Base-by-base conservation (phyloP, 2,888 invertebrate species). In the Ochropleura leucogaster region DNA sequence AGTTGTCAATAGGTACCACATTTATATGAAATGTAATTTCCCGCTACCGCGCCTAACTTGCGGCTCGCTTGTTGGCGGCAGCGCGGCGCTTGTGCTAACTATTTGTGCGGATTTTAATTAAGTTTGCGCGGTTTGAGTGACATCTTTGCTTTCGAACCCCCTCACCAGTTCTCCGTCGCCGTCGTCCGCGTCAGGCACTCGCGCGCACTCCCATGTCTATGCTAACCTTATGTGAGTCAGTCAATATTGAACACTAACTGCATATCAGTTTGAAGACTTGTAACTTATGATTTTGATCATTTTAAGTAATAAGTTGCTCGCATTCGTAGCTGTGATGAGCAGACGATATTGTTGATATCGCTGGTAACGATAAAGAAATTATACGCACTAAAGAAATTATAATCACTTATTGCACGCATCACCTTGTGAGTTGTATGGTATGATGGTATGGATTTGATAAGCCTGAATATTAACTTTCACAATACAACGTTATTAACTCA, bases 91-190 rank as follows among this genome's bases (percentile, higher is more conserved):
- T 57, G 76, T 72, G 73, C 78, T 80, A 81, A 82, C 85, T 86
- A 83, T 87, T 86, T 83, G 81, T 83, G 85, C 72, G 84, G 87
- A 86, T 90, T 91, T 90, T 90, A 91, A 91, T 90, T 87, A 90
- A 89, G 90, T 90, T 89, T 82, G 84, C 77, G 85, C 66, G 77
- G 85, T 83, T 79, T 82, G 89, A 87, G 86, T 81, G 89, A 88
- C 85, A 66, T 44, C 69, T 20, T 40, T 53, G 60, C 1, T 40
- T 9, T 57, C 30, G 10, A 46, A 3, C 53, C 46, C 4, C 12
- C 42, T n/a, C 42, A 14, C 14, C 7, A 14, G 18, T 62, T 53
- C 68, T 3, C 40, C 53, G 6, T 16, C 30, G 47, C n/a, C 60
- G n/a, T n/a, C n/a, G n/a, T n/a, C 16, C 44, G 16, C 51, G 63